Base-by-base conservation (phyloP, 37 sponge, comb jelly and placozoan genomes). In the Eunapius fragilis region DNA sequence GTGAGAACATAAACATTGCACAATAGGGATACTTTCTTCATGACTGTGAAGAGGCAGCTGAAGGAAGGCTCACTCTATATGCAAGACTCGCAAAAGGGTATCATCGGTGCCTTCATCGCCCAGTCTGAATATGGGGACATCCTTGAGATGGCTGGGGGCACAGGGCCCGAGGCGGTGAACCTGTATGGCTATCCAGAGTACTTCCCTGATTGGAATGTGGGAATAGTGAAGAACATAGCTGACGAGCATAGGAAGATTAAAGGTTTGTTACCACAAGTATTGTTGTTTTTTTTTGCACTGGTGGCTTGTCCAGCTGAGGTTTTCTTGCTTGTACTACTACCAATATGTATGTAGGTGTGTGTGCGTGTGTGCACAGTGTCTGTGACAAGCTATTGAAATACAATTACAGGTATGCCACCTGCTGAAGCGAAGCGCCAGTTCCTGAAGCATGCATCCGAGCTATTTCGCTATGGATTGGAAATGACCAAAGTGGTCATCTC, bases 41-140 rank as follows among this genome's bases (percentile, higher is more conserved):
- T 72, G 68, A 87, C 88, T 30, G 71, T 94, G 67, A 88, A 82
- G 83, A 33, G n/a, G 13, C 83, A 84, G 31, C 82, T 94, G 30
- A 48, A 74, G 32, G 32, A 80, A 26, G 95, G 95, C 13, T 82
- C 86, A 11, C 72, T 91, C 19, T 48, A 32, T 12, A 67, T 94
- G 17, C 89, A 86, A n/a, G 71, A 79, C 31, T 12, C 24, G 24
- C 80, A 81, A 47, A 80, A 84, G 26, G 71, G 67, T 12, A 11
- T 36, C 24, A 85, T 94, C 32, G 95, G 95, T 48, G 89, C 92
- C 25, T 41, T 74, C 31, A 37, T 91, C 25, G 89, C 92, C 19
- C 95, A 94, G 71, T 71, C 45, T 2, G 95, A 94, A 47, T 19
- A 88, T 38, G 95, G 95, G 6, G 84, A 89, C 79, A 30, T 30